Base-by-base conservation (phyloP, 2,888 invertebrate species). In the Drosophila heteroneura region DNA sequence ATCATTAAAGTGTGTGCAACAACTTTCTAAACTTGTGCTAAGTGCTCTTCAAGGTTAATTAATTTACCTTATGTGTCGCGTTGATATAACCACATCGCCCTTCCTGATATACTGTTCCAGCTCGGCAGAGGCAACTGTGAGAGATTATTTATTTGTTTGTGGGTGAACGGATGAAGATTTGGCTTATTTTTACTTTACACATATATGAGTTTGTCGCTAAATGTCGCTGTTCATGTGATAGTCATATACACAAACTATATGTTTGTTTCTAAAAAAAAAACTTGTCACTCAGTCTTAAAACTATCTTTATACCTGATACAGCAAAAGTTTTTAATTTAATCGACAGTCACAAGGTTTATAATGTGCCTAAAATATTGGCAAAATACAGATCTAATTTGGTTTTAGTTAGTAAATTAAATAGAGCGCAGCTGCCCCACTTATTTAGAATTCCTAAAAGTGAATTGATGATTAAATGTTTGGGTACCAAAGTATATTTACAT, bases 11-110 rank as follows among this genome's bases (percentile, higher is more conserved):
- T 33, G 52, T 16, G 28, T 37, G n/a, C 33, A 32, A 49, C 32
- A 57, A 37, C 10, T 35, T 39, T 39, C 53, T 47, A 4, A 59
- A 49, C 62, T 44, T 35, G 53, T 49, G 70, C 70, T 54, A 58
- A 71, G 49, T 33, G 47, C 19, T 14, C 28, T 65, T 70, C 73
- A 79, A 79, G 79, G 68, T 54, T 39, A 19, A 12, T 41, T 16
- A 10, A 60, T 70, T 92, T 84, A 94, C 93, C 93, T 90, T 81
- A 94, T 94, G 82, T 94, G 93, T 47, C 93, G 91, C 79, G 93
- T 93, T 22, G 94, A 94, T 77, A 94, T 92, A 39, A 93, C 93
- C 56, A 93, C 93, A 82, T 94, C 93, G 65, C 93, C 94, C 75
- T 93, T 94, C 76, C 93, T 92, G 74, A 94, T 93, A 61, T 89